Base-by-base conservation (phyloP, 2,888 invertebrate species). In the Argynnis bischoffii region DNA sequence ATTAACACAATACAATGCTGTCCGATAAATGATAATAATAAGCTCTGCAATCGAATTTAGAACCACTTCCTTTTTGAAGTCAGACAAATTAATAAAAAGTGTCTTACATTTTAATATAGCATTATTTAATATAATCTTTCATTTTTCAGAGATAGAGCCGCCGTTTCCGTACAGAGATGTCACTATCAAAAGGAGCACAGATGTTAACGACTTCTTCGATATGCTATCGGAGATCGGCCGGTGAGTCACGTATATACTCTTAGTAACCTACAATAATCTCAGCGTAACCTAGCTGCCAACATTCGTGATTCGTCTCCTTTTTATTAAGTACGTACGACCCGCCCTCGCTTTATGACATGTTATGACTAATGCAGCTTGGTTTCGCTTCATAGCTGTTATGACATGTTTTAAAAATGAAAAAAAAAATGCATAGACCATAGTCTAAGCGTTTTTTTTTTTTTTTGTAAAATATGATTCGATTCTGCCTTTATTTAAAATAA, bases 211-310 rank as follows among this genome's bases (percentile, higher is more conserved):
- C 78, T 94, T 95, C 79, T 99, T 97, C 85, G 96, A 97, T 81
- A 94, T 99, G 86, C 95, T 97, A 78, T 95, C 96, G 67, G 98
- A 99, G 91, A 96, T 99, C 79, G 99, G 99, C 86, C 96, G 98
- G 98, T 98, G 92, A 94, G 93, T 84, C 73, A 74, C 55, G 51
- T 31, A 31, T 41, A 18, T 60, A 48, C 18, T 26, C 26, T 3
- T 26, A 26, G 26, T 54, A 48, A 48, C 35, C 63, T 63, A 56
- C n/a, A 15, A 48, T 55, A 55, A 54, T 66, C 48, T 26, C 41
- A 55, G 18, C 50, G 61, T 66, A 46, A 31, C 55, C 35, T 51
- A 56, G 53, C 56, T 53, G 63, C 56, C 61, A 63, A 55, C 53
- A 55, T 35, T 54, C 46, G 18, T 31, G 47, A 55, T 35, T 54